A percentile compares a stretch with the other conserved stretches of the same genome.
phyloP scores from a whole-genome alignment of 1,140 invertebrate species.

The Macrobrachium nipponense region DNA sequence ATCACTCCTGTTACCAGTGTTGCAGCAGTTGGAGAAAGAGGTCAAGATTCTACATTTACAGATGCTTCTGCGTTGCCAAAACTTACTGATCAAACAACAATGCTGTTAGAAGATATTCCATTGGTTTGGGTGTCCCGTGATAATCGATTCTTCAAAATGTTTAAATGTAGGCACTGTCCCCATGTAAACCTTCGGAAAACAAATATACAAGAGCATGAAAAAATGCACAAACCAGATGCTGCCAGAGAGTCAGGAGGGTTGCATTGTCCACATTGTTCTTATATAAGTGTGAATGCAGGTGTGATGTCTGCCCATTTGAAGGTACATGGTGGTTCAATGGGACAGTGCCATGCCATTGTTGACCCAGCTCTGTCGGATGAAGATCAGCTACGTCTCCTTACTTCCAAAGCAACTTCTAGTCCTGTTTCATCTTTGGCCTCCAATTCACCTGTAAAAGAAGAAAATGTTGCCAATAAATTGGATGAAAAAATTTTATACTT shows the following conservation, averaged over 20 bases:
- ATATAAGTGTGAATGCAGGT: conserved; percentile 80
- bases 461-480: not conserved
- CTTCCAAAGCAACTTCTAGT: conserved; percentile 27
- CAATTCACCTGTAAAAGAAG: not conserved
- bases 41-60: conserved; percentile 38
- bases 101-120: conserved; percentile 72
- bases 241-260: conserved; percentile 67
- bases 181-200: conserved; percentile 83
- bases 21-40: conserved; percentile 44
- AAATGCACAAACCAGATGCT: conserved; percentile 77
- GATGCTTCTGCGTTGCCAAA: conserved; percentile 62
- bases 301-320: conserved; percentile 83
- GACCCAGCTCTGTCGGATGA: conserved; percentile 75
- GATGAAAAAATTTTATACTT: conserved; percentile 69
- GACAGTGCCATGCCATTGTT: conserved; percentile 78
- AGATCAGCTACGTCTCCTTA: conserved; percentile 77
- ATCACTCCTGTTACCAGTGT: conserved; percentile 62
- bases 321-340: conserved; percentile 79
- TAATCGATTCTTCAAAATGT: conserved; percentile 83
- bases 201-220: conserved; percentile 87
- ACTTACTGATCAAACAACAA: conserved; percentile 67
- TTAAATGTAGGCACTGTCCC: conserved; percentile 86
- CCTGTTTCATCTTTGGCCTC: not conserved
- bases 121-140: conserved; percentile 80
- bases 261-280: conserved; percentile 82